A percentile compares a stretch with the other conserved stretches of the same genome.
Evolutionary conservation across 2,888 invertebrate species (phyloP).

Genomic region (Oscheius sp.): DNA sequence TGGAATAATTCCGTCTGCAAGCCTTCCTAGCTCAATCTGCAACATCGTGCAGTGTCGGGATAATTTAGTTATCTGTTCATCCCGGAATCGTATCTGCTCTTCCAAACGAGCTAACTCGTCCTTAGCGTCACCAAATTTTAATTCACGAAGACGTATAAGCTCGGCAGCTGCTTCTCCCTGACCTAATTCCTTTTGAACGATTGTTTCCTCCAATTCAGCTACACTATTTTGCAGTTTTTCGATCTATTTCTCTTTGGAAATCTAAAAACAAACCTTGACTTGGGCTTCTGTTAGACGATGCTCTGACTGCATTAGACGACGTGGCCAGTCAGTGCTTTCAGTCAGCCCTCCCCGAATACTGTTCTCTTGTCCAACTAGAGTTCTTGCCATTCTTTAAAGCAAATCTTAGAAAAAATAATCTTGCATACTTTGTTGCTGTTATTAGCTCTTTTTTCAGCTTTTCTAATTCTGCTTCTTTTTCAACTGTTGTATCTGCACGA

Average conservation of each 20-base stretch:
- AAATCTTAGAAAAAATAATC: not conserved
- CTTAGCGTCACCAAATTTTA: slow-evolving; percentile 54
- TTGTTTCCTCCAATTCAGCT: slow-evolving; percentile 35
- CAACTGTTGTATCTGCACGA: slow-evolving; percentile 29
- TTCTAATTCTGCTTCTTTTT: slow-evolving; percentile 64
- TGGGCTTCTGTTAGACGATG: slow-evolving; percentile 25
- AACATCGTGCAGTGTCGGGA: slow-evolving; percentile 61
- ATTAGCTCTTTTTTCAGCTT: slow-evolving; percentile 50
- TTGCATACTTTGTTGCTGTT: slow-evolving; percentile 36
- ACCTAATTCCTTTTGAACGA: slow-evolving; percentile 50
- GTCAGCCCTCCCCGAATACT: slow-evolving; percentile 30
- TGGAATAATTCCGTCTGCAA: slow-evolving; percentile 15
- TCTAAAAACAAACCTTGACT: not conserved
- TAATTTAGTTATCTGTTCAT: slow-evolving; percentile 63
- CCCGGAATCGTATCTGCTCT: slow-evolving; percentile 61
- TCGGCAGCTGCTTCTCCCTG: slow-evolving; percentile 34
- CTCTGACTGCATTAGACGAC: slow-evolving; percentile 59
- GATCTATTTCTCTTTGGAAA: slow-evolving; percentile 11
- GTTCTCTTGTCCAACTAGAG: slow-evolving; percentile 43
- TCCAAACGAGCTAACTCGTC: slow-evolving; percentile 54
- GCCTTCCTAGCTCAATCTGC: slow-evolving; percentile 53
- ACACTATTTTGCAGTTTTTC: slow-evolving; percentile 41
- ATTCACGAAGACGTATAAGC: slow-evolving; percentile 39
- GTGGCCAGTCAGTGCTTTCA: slow-evolving; percentile 49
- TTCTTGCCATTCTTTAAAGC: slow-evolving; percentile 35